Percentiles rank a stretch among this genome's conserved stretches.
These are phyloP conservation scores for Zaprionus inermis DNA, from an alignment of 1,140 invertebrate genomes.

Conservation along the genomic window DNA sequence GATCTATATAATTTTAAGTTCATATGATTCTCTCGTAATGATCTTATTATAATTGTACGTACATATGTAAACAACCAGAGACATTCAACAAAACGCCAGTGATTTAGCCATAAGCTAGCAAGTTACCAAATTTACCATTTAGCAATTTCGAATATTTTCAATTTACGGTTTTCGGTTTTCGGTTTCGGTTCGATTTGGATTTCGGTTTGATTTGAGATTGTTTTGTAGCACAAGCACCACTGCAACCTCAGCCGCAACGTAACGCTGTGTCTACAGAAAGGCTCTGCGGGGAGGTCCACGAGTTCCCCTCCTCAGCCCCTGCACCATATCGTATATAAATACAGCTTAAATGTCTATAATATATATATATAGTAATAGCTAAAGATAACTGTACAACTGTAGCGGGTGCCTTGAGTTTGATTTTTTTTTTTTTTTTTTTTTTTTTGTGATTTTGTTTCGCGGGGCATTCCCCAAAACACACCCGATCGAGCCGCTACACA, in stretches of 20 bases:
- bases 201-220: conserved; percentile 49
- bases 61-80: conserved; percentile 13
- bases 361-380: conserved; percentile 7
- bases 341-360: neutral
- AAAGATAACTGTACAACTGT: conserved; percentile 6
- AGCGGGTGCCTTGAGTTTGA: neutral
- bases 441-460: neutral
- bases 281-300: neutral
- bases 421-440: neutral
- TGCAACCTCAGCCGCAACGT: neutral
- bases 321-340: conserved; percentile 22
- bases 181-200: conserved; percentile 21
- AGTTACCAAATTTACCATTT: conserved; percentile 1
- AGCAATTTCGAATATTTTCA: conserved; percentile 23
- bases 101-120: conserved; percentile 45
- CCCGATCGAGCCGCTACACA: neutral
- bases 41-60: neutral
- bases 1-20: conserved; percentile 55
- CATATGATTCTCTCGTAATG: conserved; percentile 30
- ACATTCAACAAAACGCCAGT: conserved; percentile 11
- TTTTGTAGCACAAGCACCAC: conserved; percentile 50
- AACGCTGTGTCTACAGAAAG: neutral
- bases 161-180: conserved; percentile 49
- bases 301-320: neutral
- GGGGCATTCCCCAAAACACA: neutral